Evolutionary conservation across 2,797 vertebrate species (phyloP), one percentile per base, ranked within the genome.

Genomic region (Tangara arthus): DNA sequence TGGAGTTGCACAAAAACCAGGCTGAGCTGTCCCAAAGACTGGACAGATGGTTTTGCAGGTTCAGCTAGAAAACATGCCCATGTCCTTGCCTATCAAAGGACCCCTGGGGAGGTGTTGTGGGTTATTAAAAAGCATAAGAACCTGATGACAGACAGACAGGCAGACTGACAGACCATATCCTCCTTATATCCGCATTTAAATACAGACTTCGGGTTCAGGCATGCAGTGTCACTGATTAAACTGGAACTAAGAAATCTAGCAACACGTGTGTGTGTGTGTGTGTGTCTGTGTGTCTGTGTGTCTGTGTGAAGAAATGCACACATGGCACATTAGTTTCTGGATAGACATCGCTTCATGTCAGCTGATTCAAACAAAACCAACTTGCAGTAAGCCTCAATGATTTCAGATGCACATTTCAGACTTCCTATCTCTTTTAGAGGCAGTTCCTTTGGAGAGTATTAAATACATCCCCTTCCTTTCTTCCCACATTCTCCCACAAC

Each of bases 271-370:
- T 26, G 47, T 47, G 2, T 2, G 3, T 4, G 2, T 34, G 5
- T 8, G 2, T 13, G 6, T 2, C 2, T 4, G 1, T 8, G 3
- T 15, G 5, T 11, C 2, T 13, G 9, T 34, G 5, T 6, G 15
- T n/a, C n/a, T 28, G 8, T n/a, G 15, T 2, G 9, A 8, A 1
- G 27, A 79, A 46, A 15, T 3, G 12, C 14, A 55, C 34, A 60
- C 13, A 15, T 12, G 28, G 20, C 39, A 47, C 22, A 3, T 39
- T 3, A 15, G 8, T 50, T 71, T 75, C 37, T 59, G 23, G 27
- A 39, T 1, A 34, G 32, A n/a, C 21, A 35, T 35, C 0, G 0
- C n/a, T 53, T 82, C 20, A 23, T 15, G 39, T 26, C 42, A 75
- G 47, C 21, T 30, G 21, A 68, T 68, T 60, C 37, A 92, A 94